Conservation (phyloP, 2,113 vertebrate genomes). For the Malurus alboscapulatus region DNA sequence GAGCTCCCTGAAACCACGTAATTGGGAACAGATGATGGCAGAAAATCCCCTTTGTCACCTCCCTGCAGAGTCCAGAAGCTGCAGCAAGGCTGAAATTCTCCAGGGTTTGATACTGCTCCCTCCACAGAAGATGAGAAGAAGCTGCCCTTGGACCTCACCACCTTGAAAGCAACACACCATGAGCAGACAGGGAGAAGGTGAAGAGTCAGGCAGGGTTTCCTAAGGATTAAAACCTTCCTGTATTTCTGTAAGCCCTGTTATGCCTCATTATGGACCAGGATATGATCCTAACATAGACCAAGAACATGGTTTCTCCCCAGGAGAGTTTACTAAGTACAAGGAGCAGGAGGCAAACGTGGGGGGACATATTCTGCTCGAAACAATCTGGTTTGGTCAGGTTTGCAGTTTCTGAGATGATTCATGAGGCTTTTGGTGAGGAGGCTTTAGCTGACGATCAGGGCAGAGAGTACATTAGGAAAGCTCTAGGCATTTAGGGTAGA, state of each 20-base stretch:
- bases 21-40: background rate
- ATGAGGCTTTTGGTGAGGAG: background rate
- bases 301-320: background rate
- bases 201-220: background rate
- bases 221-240: background rate
- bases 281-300: background rate
- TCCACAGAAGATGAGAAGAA: background rate
- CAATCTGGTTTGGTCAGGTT: background rate
- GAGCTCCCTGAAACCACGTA: background rate
- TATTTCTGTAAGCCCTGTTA: background rate
- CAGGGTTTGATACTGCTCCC: fast-evolving
- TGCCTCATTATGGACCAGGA: background rate
- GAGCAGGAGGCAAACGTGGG: background rate
- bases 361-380: background rate
- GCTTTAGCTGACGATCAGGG: background rate
- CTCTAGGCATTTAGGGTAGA: background rate
- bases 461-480: background rate
- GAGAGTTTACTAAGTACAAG: background rate
- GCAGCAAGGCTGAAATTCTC: background rate
- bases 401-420: background rate
- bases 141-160: background rate
- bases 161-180: background rate
- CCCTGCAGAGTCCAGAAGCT: background rate
- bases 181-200: background rate
- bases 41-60: background rate